Conservation (phyloP, 2,113 vertebrate species). For the Pleuronectes platessa region DNA sequence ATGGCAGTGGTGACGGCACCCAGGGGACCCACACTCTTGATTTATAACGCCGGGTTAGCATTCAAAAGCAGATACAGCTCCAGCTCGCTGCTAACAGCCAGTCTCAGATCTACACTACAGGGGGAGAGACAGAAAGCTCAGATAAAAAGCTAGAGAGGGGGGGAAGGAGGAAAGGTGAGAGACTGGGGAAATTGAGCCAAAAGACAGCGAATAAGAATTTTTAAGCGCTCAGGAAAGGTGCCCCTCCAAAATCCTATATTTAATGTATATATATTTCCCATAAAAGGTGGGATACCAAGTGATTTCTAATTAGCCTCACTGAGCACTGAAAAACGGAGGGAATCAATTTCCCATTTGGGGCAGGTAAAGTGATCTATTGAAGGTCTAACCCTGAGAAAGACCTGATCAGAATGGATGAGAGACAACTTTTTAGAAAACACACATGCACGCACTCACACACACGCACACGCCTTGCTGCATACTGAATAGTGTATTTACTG, state of each 20-base stretch:
- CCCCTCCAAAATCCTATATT: conserved; percentile 13
- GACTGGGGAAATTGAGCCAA: conserved; percentile 15
- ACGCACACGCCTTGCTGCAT: conserved; percentile 15
- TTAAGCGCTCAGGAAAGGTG: conserved; percentile 2
- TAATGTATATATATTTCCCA: conserved; percentile 37
- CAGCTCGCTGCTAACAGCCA: conserved; percentile 32
- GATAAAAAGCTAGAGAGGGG: conserved; percentile 1
- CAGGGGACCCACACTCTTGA: conserved; percentile 67
- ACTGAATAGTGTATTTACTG: conserved; percentile 58
- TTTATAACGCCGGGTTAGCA: conserved; percentile 68
- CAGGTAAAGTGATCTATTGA: conserved; percentile 73
- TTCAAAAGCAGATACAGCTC: conserved; percentile 64
- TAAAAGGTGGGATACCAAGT: conserved; percentile 46
- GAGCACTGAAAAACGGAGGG: conserved; percentile 51
- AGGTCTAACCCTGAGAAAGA: conserved; percentile 58
- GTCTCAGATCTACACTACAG: conserved; percentile 36
- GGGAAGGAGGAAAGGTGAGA: conserved; percentile 22
- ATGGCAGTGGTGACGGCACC: conserved; percentile 65
- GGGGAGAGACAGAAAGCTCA: conserved; percentile 16
- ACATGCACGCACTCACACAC: background rate
- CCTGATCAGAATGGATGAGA: conserved; percentile 56
- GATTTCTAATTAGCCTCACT: conserved; percentile 73
- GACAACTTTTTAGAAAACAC: conserved; percentile 42
- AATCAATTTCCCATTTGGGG: conserved; percentile 77
- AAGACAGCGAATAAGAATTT: conserved; percentile 19